Conservation (phyloP, 2,888 invertebrate genomes). For the Campoplex capitator region DNA sequence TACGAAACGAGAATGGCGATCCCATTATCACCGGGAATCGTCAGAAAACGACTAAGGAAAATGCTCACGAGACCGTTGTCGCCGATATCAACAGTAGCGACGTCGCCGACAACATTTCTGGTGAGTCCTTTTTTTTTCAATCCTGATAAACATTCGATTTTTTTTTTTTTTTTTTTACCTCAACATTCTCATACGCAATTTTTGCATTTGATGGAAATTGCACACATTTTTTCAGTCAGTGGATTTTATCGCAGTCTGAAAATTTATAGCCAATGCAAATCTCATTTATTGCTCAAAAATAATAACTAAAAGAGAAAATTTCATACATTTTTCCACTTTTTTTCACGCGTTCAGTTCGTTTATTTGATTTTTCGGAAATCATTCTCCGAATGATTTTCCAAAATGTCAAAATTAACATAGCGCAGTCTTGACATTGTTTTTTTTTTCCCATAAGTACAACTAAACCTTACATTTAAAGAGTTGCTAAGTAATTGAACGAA, state of each 20-base stretch:
- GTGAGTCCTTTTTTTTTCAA: slow-evolving; percentile 71
- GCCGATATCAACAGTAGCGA: slow-evolving; percentile 78
- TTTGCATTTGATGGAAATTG: background rate
- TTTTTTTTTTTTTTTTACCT: background rate
- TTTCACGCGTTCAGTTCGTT: background rate
- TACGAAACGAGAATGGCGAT: slow-evolving; percentile 74
- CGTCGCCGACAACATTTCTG: slow-evolving; percentile 76
- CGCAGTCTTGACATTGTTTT: too few relatives aligned
- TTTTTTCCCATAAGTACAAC: too few relatives aligned
- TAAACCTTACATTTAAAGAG: too few relatives aligned
- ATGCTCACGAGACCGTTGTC: slow-evolving; percentile 70
- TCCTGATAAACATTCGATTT: background rate
- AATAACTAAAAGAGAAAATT: background rate
- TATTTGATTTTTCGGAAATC: too few relatives aligned
- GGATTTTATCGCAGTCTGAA: background rate
- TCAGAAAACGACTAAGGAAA: slow-evolving; percentile 70
- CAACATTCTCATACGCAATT: background rate
- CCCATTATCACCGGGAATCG: slow-evolving; percentile 68
- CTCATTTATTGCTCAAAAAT: too few relatives aligned
- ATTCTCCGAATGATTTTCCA: too few relatives aligned
- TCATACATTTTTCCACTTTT: too few relatives aligned
- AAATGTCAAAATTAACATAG: too few relatives aligned
- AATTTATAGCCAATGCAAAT: too few relatives aligned
- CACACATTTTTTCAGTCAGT: background rate
- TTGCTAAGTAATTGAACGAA: too few relatives aligned